A percentile compares a stretch with the other conserved stretches of the same genome.
phyloP scores from a whole-genome alignment of 2,888 invertebrate genomes.

The Dyspetes luteomarginatus region DNA sequence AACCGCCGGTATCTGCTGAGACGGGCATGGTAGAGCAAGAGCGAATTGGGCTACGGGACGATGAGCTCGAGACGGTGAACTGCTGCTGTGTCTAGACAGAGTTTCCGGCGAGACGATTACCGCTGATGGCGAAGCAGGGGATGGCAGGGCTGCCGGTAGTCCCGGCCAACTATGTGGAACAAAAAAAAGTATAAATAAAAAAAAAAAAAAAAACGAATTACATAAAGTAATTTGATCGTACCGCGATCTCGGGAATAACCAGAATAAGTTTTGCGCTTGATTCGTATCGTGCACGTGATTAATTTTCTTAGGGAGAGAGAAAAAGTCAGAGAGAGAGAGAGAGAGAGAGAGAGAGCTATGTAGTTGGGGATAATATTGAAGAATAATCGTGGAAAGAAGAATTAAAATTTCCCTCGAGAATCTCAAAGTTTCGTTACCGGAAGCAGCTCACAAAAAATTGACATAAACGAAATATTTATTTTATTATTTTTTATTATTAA shows the following conservation, averaged over 20 bases:
- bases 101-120: slow-evolving; percentile 91
- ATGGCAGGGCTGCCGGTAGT: slow-evolving; percentile 86
- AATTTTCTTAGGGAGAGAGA: slow-evolving; percentile 9
- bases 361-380: neutral
- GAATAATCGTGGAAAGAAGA: neutral
- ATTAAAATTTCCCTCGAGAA: neutral
- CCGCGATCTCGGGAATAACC: neutral
- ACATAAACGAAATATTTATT: no score
- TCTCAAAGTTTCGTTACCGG: neutral
- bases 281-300: slow-evolving; percentile 20
- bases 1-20: slow-evolving; percentile 85
- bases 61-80: slow-evolving; percentile 85
- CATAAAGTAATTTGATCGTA: slow-evolving; percentile 11
- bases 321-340: neutral
- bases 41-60: slow-evolving; percentile 76
- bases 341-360: neutral
- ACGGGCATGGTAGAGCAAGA: slow-evolving; percentile 84
- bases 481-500: no score
- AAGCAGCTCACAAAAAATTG: no score
- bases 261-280: slow-evolving; percentile 27
- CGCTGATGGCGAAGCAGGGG: slow-evolving; percentile 90
- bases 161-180: slow-evolving; percentile 81
- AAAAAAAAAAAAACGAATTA: slow-evolving; percentile 13
- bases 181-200: slow-evolving; percentile 29
- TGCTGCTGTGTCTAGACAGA: slow-evolving; percentile 88